Percentiles rank a stretch among this genome's conserved stretches.
Evolutionary conservation across 2,888 invertebrate species (phyloP).

Genomic region (Trissoscelio sp.): DNA sequence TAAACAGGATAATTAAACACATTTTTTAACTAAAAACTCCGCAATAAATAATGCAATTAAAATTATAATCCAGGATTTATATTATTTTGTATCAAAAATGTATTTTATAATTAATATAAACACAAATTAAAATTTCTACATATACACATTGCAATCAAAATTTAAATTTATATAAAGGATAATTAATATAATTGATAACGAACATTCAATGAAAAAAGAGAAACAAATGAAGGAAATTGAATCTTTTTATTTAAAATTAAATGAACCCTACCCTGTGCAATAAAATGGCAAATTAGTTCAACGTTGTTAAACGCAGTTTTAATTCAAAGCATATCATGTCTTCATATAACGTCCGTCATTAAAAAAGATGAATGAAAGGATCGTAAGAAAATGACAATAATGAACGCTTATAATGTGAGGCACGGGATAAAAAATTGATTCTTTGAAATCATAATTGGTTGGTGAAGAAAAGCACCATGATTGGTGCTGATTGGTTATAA

Average conservation of each 20-base stretch:
- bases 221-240: slow-evolving; percentile 13
- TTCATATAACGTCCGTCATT: slow-evolving; percentile 20
- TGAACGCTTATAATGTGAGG: slow-evolving; percentile 41
- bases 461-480: not conserved
- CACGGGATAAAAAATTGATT: slow-evolving; percentile 29
- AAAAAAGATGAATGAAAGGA: slow-evolving; percentile 46
- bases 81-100: too few species aligned
- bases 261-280: slow-evolving; percentile 1
- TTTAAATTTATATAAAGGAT: too few species aligned
- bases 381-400: slow-evolving; percentile 44
- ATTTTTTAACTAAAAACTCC: too few species aligned
- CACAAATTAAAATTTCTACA: too few species aligned
- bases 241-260: slow-evolving; percentile 24
- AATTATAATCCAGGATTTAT: too few species aligned
- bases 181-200: too few species aligned
- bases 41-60: too few species aligned
- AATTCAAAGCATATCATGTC: slow-evolving; percentile 25
- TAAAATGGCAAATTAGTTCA: slow-evolving; percentile 37
- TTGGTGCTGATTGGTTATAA: too few species aligned
- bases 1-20: too few species aligned
- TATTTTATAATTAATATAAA: too few species aligned
- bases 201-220: too few species aligned
- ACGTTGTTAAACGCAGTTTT: slow-evolving; percentile 14
- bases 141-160: too few species aligned
- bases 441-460: not conserved